Evolutionary conservation across 2,113 vertebrate species (phyloP), one percentile per base, ranked within the genome.

Genomic region (Columba livia): DNA sequence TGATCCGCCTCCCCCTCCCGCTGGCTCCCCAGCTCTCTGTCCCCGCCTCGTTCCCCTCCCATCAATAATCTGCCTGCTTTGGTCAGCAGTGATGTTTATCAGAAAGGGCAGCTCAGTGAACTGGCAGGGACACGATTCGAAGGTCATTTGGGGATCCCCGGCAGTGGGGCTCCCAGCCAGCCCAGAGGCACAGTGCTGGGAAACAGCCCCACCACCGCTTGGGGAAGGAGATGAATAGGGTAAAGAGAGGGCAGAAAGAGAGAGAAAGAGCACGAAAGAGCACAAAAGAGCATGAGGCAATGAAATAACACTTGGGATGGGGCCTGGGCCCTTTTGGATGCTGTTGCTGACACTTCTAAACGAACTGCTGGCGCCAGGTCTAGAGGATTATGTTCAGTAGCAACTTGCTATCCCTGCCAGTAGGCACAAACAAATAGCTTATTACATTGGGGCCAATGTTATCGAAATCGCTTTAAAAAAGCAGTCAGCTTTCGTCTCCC

Each of bases 391-490:
- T 40, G 87, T 61, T 95, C 77, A n/a, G 80, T 29, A 95, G 90
- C 12, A 4, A 80, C 90, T 96, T 78, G 80, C 65, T 83, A 61
- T 92, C 93, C 94, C 92, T 91, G 86, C 80, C 88, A 88, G 83
- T 67, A 94, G 90, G 92, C 90, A 88, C 94, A 97, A 94, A 96
- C 92, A 94, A 94, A 94, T 85, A 95, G 85, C 69, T 95, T 94
- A 88, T 94, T 97, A 88, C 92, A 91, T 16, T 2, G 2, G 57
- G 91, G 83, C 94, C 90, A 92, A 36, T 23, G 82, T 96, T 94
- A 96, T 90, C 94, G 1, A 93, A 95, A 93, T 92, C 71, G 89
- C 83, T 96, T 94, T 87, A 89, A 96, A 95, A 94, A 97, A 93
- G 81, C 92, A 94, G 90, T 71, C 79, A 51, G 93, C 79, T 95